Evolutionary conservation across 2,797 vertebrate genomes (phyloP).

Genomic region (Periophthalmus magnuspinnatus): DNA sequence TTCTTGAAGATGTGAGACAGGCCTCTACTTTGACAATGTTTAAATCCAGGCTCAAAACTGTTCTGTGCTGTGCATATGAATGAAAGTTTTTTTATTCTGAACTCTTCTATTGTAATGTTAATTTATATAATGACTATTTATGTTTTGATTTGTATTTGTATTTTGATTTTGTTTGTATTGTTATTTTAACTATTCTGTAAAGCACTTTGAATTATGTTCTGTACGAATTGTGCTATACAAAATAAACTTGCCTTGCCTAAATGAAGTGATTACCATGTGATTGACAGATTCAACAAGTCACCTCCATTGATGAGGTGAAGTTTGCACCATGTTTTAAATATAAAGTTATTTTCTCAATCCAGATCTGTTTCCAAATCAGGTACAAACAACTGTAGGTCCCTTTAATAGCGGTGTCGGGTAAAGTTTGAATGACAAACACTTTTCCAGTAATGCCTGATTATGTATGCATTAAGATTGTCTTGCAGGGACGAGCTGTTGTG

Average conservation of each 20-base stretch:
- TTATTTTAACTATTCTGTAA: too few species aligned
- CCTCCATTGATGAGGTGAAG: background rate
- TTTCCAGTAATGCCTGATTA: slow-evolving; percentile 47
- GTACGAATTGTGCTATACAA: too few species aligned
- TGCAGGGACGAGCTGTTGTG: slow-evolving; percentile 27
- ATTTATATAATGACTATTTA: too few species aligned
- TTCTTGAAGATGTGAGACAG: too few species aligned
- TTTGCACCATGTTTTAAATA: slow-evolving; percentile 9
- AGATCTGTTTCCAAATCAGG: slow-evolving; percentile 21
- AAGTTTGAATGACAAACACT: slow-evolving; percentile 26
- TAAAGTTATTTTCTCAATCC: slow-evolving; percentile 24
- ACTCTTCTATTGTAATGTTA: too few species aligned
- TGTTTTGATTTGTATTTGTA: too few species aligned
- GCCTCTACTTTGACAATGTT: too few species aligned
- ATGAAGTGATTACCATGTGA: slow-evolving; percentile 1
- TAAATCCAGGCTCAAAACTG: too few species aligned
- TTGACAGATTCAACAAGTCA: slow-evolving; percentile 11
- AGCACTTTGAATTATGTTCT: too few species aligned
- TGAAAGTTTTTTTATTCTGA: too few species aligned
- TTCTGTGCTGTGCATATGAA: too few species aligned
- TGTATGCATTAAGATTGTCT: slow-evolving; percentile 46
- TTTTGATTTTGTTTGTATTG: too few species aligned
- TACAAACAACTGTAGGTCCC: background rate
- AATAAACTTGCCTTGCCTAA: background rate
- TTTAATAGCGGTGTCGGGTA: slow-evolving; percentile 8